phyloP scores from a whole-genome alignment of 2,797 vertebrate genomes.

The Spinus pinus region DNA sequence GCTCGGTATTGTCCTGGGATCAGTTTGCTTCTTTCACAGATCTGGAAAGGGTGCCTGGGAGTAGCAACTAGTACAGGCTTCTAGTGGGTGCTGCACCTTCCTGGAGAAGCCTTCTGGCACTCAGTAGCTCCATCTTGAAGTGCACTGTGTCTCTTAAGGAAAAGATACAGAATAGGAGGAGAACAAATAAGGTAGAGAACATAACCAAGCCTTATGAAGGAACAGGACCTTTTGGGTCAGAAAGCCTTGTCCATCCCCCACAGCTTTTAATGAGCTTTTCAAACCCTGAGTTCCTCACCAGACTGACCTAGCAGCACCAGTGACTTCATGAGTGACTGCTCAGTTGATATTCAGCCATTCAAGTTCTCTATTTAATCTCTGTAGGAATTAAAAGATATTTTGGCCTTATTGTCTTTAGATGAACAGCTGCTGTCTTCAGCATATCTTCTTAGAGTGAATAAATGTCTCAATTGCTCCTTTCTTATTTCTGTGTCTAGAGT shows the following conservation, averaged over 20 bases:
- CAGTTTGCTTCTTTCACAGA: background rate
- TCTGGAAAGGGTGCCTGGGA: background rate
- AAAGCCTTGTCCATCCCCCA: background rate
- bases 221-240: background rate
- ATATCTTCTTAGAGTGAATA: background rate
- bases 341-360: background rate
- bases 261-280: background rate
- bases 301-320: background rate
- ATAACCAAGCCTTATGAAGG: background rate
- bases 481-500: background rate
- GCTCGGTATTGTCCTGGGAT: background rate
- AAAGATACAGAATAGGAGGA: background rate
- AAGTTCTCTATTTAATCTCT: background rate
- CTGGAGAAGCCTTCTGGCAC: background rate
- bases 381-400: background rate
- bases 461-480: background rate
- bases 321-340: background rate
- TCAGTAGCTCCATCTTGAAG: background rate
- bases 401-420: background rate
- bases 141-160: background rate
- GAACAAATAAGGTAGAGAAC: background rate
- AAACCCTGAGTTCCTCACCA: background rate
- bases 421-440: constrained; percentile 9
- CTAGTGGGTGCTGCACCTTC: background rate
- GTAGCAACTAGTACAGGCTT: background rate